These are phyloP conservation scores for Dorcus parallelipipedus DNA, from an alignment of 2,888 invertebrate species.

Conservation along the genomic window DNA sequence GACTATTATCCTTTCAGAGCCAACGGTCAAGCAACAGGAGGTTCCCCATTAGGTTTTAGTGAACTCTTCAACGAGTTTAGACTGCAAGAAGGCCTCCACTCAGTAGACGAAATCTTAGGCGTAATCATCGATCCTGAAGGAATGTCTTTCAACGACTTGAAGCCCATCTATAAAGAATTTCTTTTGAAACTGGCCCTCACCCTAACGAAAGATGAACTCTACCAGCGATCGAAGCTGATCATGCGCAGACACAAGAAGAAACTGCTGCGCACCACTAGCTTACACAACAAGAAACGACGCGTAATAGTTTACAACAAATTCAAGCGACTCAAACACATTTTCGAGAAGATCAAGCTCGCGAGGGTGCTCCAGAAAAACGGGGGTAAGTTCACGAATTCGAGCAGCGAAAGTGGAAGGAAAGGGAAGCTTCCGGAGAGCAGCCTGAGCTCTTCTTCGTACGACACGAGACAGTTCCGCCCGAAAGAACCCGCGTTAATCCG, in stretches of 20 bases:
- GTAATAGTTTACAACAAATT: constrained; percentile 40
- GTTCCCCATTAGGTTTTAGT: constrained; percentile 81
- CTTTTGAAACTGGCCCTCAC: constrained; percentile 82
- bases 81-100: constrained; percentile 83
- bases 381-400: constrained; percentile 2
- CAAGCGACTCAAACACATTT: constrained; percentile 50
- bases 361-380: constrained; percentile 23
- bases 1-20: constrained; percentile 48
- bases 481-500: constrained; percentile 47
- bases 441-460: constrained; percentile 61
- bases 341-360: constrained; percentile 49
- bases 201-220: constrained; percentile 87
- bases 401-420: no score
- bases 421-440: constrained; percentile 55
- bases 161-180: constrained; percentile 89
- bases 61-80: constrained; percentile 85
- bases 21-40: constrained; percentile 64
- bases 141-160: constrained; percentile 89
- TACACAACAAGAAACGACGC: constrained; percentile 28
- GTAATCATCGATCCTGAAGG: constrained; percentile 89
- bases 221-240: constrained; percentile 83
- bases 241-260: constrained; percentile 82
- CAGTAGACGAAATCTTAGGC: constrained; percentile 82
- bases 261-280: constrained; percentile 56
- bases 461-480: constrained; percentile 59